Evolutionary conservation across 2,113 vertebrate genomes (phyloP).

Genomic region (Cryptotis parvus): DNA sequence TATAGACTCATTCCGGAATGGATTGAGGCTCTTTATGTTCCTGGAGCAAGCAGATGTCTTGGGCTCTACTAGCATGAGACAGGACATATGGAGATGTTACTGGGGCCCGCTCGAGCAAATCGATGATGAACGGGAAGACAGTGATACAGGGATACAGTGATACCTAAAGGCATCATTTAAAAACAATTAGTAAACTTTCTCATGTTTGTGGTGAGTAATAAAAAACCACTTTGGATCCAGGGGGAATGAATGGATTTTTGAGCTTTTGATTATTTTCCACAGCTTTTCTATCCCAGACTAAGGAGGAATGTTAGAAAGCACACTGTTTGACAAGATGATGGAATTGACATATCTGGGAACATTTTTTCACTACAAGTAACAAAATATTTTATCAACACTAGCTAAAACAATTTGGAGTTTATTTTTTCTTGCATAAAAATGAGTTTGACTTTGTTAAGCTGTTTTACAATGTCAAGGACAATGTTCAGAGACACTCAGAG

Average conservation of each 20-base stretch:
- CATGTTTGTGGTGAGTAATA: conserved; percentile 44
- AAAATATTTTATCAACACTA: conserved; percentile 21
- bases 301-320: neutral
- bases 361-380: conserved; percentile 29
- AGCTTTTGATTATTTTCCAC: conserved; percentile 15
- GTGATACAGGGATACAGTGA: too few species aligned
- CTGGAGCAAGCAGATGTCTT: too few species aligned
- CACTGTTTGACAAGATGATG: neutral
- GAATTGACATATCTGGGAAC: neutral
- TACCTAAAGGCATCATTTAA: conserved; percentile 28
- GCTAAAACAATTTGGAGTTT: neutral
- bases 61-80: too few species aligned
- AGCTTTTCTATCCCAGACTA: neutral
- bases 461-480: neutral
- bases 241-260: conserved; percentile 18
- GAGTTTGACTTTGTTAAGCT: conserved; percentile 26
- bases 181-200: conserved; percentile 37
- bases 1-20: too few species aligned
- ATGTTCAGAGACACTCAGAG: neutral
- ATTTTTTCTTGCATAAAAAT: conserved; percentile 19
- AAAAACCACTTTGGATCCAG: neutral
- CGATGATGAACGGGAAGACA: too few species aligned
- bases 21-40: too few species aligned
- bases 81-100: too few species aligned
- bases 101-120: too few species aligned